phyloP scores from a whole-genome alignment of 2,888 invertebrate species.

The Amblyteles armatorius region DNA sequence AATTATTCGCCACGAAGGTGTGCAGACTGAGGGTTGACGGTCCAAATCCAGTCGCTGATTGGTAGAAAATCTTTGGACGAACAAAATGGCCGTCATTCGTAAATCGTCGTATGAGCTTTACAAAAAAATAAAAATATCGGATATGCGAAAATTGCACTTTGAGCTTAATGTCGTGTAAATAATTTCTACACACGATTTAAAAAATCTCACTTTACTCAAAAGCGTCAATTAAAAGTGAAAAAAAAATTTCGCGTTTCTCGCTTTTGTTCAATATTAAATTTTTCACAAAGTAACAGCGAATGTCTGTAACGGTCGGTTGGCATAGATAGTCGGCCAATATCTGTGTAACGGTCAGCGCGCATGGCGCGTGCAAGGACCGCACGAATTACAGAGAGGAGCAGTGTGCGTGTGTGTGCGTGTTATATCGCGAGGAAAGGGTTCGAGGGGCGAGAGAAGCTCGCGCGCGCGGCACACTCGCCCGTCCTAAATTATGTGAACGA shows the following conservation, averaged over 20 bases:
- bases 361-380: slow-evolving; percentile 51
- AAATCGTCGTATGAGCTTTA: no score
- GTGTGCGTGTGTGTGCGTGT: not conserved
- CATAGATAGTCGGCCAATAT: slow-evolving; percentile 5
- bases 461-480: slow-evolving; percentile 37
- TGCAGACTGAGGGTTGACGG: no score
- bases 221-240: not conserved
- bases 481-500: slow-evolving; percentile 62
- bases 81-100: no score
- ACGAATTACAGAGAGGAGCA: slow-evolving; percentile 48
- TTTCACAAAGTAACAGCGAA: not conserved
- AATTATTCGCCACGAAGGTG: no score
- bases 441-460: slow-evolving; percentile 22
- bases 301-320: not conserved
- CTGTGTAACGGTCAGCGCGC: not conserved
- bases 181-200: no score
- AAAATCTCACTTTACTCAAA: not conserved
- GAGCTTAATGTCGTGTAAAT: not conserved
- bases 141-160: no score
- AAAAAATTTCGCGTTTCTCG: not conserved
- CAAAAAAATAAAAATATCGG: no score
- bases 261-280: not conserved
- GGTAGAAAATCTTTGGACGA: no score
- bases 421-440: slow-evolving; percentile 16
- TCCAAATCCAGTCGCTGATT: no score